A percentile compares a stretch with the other conserved stretches of the same genome.
phyloP scores from a whole-genome alignment of 1,140 invertebrate species.

The Dendrolimus kikuchii region DNA sequence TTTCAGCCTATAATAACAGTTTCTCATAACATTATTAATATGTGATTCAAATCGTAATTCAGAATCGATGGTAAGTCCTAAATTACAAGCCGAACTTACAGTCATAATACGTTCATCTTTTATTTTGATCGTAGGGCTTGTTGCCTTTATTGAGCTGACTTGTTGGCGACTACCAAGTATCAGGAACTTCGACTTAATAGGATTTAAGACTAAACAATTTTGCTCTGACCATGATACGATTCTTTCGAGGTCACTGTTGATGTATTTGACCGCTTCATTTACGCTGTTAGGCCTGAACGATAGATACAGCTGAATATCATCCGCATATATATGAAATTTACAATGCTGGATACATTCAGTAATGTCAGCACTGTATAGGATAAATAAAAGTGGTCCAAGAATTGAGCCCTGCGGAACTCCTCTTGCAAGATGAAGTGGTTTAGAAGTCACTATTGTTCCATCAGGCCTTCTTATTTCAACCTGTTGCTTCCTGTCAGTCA shows the following conservation, averaged over 20 bases:
- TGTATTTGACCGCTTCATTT: no score
- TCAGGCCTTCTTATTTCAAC: neutral
- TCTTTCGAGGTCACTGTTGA: no score
- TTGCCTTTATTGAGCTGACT: neutral
- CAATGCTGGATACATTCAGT: no score
- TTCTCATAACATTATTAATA: slow-evolving; percentile 5
- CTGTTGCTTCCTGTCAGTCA: slow-evolving; percentile 2
- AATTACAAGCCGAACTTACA: neutral
- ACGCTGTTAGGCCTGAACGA: no score
- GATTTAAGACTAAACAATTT: slow-evolving; percentile 6
- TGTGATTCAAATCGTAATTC: slow-evolving; percentile 13
- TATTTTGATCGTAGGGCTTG: neutral
- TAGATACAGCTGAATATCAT: no score
- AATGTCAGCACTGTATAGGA: slow-evolving; percentile 5
- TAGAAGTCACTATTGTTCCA: neutral
- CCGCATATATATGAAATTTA: no score
- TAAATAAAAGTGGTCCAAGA: slow-evolving; percentile 5
- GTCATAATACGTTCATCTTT: neutral
- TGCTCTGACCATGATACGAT: neutral
- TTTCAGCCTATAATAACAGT: slow-evolving; percentile 16
- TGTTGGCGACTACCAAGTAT: slow-evolving; percentile 6
- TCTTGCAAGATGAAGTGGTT: neutral
- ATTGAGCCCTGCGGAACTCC: neutral
- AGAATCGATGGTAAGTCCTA: neutral
- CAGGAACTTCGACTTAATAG: slow-evolving; percentile 10